These are phyloP conservation scores for Orthonyx spaldingii DNA, from an alignment of 2,113 vertebrate species.

Conservation along the genomic window DNA sequence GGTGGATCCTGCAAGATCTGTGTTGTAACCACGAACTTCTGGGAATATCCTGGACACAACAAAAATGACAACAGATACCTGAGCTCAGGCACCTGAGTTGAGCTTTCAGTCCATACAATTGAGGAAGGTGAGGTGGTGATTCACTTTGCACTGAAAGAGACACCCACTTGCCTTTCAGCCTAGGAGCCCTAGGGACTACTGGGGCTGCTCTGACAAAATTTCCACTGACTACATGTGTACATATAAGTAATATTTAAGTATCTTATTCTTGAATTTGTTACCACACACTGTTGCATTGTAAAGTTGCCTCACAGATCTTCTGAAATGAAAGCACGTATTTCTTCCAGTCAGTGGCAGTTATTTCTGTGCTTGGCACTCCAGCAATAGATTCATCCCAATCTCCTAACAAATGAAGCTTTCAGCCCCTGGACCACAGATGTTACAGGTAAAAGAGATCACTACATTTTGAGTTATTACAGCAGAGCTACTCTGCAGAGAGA, in stretches of 20 bases:
- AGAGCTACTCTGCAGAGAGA: background rate
- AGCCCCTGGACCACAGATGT: background rate
- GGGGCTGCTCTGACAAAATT: background rate
- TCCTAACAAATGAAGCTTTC: slow-evolving; percentile 6
- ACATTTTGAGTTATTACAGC: background rate
- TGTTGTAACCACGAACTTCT: background rate
- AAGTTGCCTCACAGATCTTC: background rate
- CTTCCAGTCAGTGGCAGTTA: background rate
- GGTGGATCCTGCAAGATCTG: background rate
- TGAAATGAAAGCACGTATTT: background rate
- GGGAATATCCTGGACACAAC: background rate
- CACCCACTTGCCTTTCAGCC: background rate
- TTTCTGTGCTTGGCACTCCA: background rate
- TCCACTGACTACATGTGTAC: background rate
- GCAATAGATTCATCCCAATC: background rate
- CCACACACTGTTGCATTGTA: background rate
- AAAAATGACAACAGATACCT: background rate
- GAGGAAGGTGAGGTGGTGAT: background rate
- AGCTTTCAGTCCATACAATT: background rate
- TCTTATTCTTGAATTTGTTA: background rate
- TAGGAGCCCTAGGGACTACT: background rate
- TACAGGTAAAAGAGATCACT: background rate
- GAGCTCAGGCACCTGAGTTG: background rate
- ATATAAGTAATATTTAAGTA: background rate
- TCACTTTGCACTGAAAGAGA: background rate